A percentile compares a stretch with the other conserved stretches of the same genome.
Evolutionary conservation across 2,113 vertebrate genomes (phyloP).

Genomic region (Alligator sinensis): DNA sequence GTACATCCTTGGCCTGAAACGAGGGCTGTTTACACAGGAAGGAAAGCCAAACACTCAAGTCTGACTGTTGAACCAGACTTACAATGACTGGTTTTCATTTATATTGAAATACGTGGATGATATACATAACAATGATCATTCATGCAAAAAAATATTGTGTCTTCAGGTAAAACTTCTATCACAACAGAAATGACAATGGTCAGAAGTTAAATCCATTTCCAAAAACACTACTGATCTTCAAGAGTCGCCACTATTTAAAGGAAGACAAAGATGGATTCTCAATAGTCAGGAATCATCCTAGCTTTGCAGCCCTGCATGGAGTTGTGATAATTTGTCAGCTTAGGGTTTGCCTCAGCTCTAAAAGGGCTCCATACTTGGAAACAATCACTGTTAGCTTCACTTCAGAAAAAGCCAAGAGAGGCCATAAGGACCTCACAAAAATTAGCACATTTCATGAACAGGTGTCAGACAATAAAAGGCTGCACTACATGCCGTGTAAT

Average conservation of each 20-base stretch:
- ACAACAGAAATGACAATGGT: neutral
- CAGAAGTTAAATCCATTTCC: neutral
- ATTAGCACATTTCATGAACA: accelerated
- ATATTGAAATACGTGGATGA: neutral
- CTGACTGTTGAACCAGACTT: neutral
- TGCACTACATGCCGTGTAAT: neutral
- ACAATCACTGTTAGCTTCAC: neutral
- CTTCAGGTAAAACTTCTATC: neutral
- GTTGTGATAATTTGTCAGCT: neutral
- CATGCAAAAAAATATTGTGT: neutral
- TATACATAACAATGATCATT: neutral
- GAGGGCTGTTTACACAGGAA: neutral
- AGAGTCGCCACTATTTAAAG: neutral
- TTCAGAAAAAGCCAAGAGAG: accelerated
- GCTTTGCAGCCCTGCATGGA: neutral
- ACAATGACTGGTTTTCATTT: neutral
- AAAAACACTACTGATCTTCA: neutral
- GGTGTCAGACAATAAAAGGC: neutral
- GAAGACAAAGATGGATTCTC: neutral
- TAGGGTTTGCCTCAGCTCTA: neutral
- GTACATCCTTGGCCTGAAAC: neutral
- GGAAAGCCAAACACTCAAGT: neutral
- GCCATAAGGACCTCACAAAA: neutral
- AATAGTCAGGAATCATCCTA: accelerated
- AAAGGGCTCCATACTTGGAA: neutral